Base-by-base conservation (phyloP, 2,888 invertebrate genomes). In the Dolichopus griseipennis region DNA sequence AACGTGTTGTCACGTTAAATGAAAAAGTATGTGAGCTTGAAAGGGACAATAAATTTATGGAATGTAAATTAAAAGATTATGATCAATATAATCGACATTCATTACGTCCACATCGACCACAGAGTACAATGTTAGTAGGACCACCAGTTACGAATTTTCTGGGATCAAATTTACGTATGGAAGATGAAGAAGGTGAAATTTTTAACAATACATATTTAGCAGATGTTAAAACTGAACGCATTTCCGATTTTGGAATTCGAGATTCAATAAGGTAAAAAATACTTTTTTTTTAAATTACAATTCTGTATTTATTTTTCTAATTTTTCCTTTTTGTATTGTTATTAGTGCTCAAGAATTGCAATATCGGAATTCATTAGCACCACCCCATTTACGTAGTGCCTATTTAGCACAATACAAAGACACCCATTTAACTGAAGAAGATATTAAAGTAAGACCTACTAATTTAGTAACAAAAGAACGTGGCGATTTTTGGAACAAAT, bases 181-280 rank as follows among this genome's bases (percentile, higher is more conserved):
- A 92, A 65, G 94, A 94, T 75, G 94, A 94, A 77, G 92, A 92
- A 73, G 91, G 90, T 64, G 93, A 93, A 77, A 83, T 90, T 64
- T 93, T 93, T 76, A 91, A 92, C 78, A 91, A 90, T 72, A 90
- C 90, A 66, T 92, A 89, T 76, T 83, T 94, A 71, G 84, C 84
- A 0, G 89, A 89, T 77, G 79, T 90, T 73, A 85, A 89, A 74
- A 83, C 83, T 68, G 84, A 86, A 27, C 84, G 85, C 65, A 75
- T 80, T 20, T 80, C 83, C 0, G 75, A 75, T 70, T 71, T 71
- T 52, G 76, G 78, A 69, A 74, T 72, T 65, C 72, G 74, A 64
- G 76, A 76, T 27, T 72, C 72, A 3, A 71, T 77, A 66, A 74
- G 76, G 78, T 77, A 73, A 74, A 69, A 69, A 9, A n/a, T 68